Base-by-base conservation (phyloP, 2,888 invertebrate species). In the Eristalis intricaria region DNA sequence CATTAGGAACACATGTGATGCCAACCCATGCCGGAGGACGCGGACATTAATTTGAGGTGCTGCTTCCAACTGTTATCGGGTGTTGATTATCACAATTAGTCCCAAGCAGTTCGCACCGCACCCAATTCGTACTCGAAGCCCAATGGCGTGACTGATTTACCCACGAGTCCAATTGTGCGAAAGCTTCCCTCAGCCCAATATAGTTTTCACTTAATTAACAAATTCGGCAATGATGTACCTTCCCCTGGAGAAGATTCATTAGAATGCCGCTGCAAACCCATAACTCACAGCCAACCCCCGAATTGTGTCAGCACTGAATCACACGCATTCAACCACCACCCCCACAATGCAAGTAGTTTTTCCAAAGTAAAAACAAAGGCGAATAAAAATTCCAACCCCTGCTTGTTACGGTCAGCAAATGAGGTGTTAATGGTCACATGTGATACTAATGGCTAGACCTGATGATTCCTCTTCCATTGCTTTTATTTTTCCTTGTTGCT, bases 351-450 rank as follows among this genome's bases (percentile, higher is more conserved):
- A 15, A 10, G 19, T 56, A 35, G 38, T 64, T 32, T 63, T 22
- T 15, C 26, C 23, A 84, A 75, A 76, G 38, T 35, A 84, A 71
- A 76, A 80, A 70, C 63, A 80, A 71, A 69, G 68, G 50, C 85
- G 63, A 65, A 73, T 81, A 65, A 85, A 78, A 86, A 86, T 75
- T 70, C 84, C 23, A 8, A 26, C 50, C 26, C 61, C 19, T 10
- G 66, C 29, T 71, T 87, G 79, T 79, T 76, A 73, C 38, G 87
- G 87, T 87, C 79, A 84, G 60, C 79, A 84, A 87, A 87, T 87
- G 87, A 87, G 87, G 87, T 87, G 87, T 87, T 87, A 87, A 87
- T 87, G 87, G 87, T 79, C 87, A 80, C 87, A 87, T 87, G 79
- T 80, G 84, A 87, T 84, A 80, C 87, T 80, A 87, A 87, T 87